Evolutionary conservation across 1,140 invertebrate genomes (phyloP), one percentile per base, ranked within the genome.

Genomic region (Neodiprion pinetum): DNA sequence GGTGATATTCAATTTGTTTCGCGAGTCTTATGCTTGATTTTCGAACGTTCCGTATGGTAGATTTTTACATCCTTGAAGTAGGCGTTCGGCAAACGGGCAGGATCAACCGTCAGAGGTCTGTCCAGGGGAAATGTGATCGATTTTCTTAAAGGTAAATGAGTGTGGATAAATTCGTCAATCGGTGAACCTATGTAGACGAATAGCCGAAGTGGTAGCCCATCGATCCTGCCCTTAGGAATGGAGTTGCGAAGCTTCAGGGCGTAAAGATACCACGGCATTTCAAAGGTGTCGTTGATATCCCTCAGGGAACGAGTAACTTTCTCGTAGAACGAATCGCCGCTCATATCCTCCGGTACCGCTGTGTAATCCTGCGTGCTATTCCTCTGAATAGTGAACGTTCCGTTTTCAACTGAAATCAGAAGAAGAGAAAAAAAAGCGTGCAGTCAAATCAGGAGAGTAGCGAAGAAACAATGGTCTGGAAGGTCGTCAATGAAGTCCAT

Each of bases 221-320:
- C 89, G 48, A 88, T 84, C 73, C 84, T 89, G 78, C 93, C 92
- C 73, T 85, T 92, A 53, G 93, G 92, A 14, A 94, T 82, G 1
- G 92, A 76, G 9, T 93, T 83, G 72, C 92, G 89, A 5, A 90
- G 85, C 9, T 92, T 92, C 85, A 91, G 91, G 71, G 90, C 91
- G 75, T 89, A 91, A 66, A 88, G 85, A 14, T 79, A 77, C 21
- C 75, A 75, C 49, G 76, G 85, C 74, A 90, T 83, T 8, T 81
- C 81, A 75, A 87, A 88, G 50, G 86, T 73, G n/a, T 81, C 81
- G 14, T 74, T 70, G 47, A 79, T 79, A 28, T 88, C 87, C 5
- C 89, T 76, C 28, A 40, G 28, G 50, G 90, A 90, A 76, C 80
- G 85, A 1, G 79, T 72, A 0, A 90, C 21, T 17, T 85, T 84